Percentiles rank a stretch among this genome's conserved stretches.
phyloP scores from a whole-genome alignment of 1,140 invertebrate genomes.

The Coelopa frigida region DNA sequence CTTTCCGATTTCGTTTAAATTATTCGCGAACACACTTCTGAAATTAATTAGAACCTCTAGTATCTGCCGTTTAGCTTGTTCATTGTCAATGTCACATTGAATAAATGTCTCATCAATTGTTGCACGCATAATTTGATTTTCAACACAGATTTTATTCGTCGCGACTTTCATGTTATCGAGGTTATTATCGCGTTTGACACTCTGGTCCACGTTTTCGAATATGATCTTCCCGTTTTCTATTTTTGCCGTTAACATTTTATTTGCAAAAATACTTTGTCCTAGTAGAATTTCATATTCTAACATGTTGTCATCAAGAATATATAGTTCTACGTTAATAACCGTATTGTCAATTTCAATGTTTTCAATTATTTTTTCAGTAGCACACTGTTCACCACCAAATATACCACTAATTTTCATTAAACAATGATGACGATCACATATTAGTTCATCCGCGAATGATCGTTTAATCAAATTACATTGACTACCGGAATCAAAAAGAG shows the following conservation, averaged over 20 bases:
- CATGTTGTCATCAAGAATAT: too few species aligned
- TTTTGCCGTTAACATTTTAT: not conserved
- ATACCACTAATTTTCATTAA: constrained; percentile 1
- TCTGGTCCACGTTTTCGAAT: not conserved
- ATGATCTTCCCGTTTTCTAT: not conserved
- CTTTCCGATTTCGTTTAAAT: constrained; percentile 6
- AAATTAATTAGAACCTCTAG: not conserved
- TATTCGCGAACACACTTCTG: constrained; percentile 1
- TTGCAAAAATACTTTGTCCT: not conserved
- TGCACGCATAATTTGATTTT: too few species aligned
- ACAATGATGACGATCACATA: not conserved
- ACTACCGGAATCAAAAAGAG: constrained; percentile 8
- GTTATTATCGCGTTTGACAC: not conserved
- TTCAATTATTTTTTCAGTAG: not conserved
- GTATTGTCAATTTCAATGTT: too few species aligned
- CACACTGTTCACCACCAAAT: not conserved
- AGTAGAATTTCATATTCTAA: not conserved
- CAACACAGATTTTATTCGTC: too few species aligned
- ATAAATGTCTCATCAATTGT: too few species aligned
- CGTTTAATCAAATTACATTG: constrained; percentile 2
- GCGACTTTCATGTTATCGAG: too few species aligned
- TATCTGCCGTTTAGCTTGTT: too few species aligned
- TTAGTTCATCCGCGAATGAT: not conserved
- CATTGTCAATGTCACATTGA: too few species aligned
- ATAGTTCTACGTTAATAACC: too few species aligned